These are phyloP conservation scores for Coracopsis vasa DNA, from an alignment of 2,113 vertebrate species.

Conservation along the genomic window DNA sequence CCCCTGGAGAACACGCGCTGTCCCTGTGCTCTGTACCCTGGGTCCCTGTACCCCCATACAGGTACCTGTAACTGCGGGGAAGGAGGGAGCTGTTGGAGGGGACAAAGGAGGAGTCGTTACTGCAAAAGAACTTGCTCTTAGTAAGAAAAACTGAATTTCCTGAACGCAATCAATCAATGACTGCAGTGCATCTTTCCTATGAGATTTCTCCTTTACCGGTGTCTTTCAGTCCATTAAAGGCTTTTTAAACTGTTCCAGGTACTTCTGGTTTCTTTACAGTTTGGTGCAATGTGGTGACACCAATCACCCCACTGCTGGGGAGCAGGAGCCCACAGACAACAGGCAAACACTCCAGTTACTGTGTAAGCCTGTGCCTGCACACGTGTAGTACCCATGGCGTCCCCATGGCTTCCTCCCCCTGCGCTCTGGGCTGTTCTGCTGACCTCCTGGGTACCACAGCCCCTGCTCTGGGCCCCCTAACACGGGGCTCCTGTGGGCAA, in stretches of 20 bases:
- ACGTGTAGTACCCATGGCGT: too few relatives aligned
- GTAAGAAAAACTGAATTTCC: slow-evolving; percentile 41
- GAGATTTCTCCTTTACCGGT: slow-evolving; percentile 35
- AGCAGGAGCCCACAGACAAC: background rate
- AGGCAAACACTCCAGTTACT: background rate
- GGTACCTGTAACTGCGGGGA: background rate
- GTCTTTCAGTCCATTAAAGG: slow-evolving; percentile 63
- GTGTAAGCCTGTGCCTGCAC: background rate
- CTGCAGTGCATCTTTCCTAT: slow-evolving; percentile 60
- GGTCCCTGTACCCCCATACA: background rate
- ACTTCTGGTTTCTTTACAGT: background rate
- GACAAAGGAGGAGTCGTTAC: background rate
- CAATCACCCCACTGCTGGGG: background rate
- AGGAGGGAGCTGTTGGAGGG: background rate
- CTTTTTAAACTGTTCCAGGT: slow-evolving; percentile 25
- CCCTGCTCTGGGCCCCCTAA: background rate
- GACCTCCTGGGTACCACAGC: background rate
- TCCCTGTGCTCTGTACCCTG: background rate
- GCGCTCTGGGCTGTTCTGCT: background rate
- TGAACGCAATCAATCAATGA: slow-evolving; percentile 70
- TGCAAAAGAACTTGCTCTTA: slow-evolving; percentile 46
- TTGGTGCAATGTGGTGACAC: background rate
- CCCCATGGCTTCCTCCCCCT: background rate
- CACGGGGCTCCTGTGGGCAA: accelerated
- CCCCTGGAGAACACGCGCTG: background rate